Evolutionary conservation across 2,888 invertebrate genomes (phyloP).

Genomic region (Vannuccia rotundouncinata): DNA sequence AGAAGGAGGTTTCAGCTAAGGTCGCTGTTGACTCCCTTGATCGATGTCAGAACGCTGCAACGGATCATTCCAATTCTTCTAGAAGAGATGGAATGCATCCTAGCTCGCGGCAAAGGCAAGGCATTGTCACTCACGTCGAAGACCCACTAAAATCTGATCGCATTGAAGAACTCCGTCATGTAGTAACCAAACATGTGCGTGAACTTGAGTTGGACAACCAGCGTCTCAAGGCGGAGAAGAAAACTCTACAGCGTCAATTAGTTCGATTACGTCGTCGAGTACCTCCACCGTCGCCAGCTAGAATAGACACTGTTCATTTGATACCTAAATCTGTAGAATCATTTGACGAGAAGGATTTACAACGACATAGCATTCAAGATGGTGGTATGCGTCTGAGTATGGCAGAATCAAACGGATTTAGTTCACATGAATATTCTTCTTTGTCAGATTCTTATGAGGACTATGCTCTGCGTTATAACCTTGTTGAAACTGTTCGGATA

Average conservation of each 20-base stretch:
- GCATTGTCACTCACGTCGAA: neutral
- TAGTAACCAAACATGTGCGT: neutral
- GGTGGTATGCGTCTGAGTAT: neutral
- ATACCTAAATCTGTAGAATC: neutral
- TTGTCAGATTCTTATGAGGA: constrained; percentile 17
- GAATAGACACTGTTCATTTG: neutral
- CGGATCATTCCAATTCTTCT: neutral
- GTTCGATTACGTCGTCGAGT: constrained; percentile 5
- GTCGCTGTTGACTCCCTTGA: neutral
- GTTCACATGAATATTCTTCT: constrained; percentile 5
- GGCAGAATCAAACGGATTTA: constrained; percentile 14
- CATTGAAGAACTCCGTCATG: neutral
- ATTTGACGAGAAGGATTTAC: neutral
- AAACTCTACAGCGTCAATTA: constrained; percentile 34
- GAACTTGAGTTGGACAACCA: constrained; percentile 37
- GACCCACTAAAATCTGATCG: neutral
- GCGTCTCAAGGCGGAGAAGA: constrained; percentile 33
- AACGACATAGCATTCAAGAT: neutral
- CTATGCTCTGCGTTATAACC: neutral
- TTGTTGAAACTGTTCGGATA: neutral
- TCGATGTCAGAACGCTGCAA: neutral
- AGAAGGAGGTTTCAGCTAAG: neutral
- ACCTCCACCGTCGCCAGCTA: neutral
- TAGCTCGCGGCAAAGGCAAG: neutral
- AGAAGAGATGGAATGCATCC: neutral